Evolutionary conservation across 1,140 invertebrate genomes (phyloP).

Genomic region (Papilio glaucus): DNA sequence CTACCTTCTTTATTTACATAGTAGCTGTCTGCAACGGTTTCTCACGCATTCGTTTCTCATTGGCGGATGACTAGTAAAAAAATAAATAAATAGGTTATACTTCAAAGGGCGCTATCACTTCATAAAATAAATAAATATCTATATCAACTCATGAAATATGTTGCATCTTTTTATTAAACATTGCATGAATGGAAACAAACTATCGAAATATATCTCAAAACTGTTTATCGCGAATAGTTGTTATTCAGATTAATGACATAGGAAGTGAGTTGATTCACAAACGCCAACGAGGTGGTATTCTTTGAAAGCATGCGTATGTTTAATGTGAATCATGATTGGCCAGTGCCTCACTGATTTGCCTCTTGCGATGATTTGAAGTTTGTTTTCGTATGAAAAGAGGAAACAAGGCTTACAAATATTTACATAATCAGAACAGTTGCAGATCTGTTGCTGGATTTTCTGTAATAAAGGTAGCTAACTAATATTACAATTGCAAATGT

Average conservation of each 20-base stretch:
- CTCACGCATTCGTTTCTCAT: too few species aligned
- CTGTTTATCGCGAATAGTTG: neutral
- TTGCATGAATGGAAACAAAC: slow-evolving; percentile 8
- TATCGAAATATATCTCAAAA: neutral
- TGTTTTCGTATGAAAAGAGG: neutral
- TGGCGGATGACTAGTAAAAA: too few species aligned
- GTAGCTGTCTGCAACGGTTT: too few species aligned
- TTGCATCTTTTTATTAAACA: too few species aligned
- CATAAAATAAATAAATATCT: too few species aligned
- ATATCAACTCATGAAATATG: too few species aligned
- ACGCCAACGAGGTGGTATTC: neutral
- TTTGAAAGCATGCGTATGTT: neutral
- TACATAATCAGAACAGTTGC: neutral
- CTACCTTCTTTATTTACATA: too few species aligned
- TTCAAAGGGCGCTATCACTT: too few species aligned
- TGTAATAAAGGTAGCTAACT: too few species aligned
- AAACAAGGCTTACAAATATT: slow-evolving; percentile 4
- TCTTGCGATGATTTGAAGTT: neutral
- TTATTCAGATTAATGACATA: neutral
- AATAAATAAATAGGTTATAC: too few species aligned
- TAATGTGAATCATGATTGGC: neutral
- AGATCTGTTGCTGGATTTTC: too few species aligned
- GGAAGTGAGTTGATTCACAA: neutral
- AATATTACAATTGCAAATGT: too few species aligned
- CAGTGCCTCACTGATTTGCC: neutral